Percentiles rank a stretch among this genome's conserved stretches.
Conservation (phyloP, 2,797 vertebrate species). For the Apodemus agrarius region DNA sequence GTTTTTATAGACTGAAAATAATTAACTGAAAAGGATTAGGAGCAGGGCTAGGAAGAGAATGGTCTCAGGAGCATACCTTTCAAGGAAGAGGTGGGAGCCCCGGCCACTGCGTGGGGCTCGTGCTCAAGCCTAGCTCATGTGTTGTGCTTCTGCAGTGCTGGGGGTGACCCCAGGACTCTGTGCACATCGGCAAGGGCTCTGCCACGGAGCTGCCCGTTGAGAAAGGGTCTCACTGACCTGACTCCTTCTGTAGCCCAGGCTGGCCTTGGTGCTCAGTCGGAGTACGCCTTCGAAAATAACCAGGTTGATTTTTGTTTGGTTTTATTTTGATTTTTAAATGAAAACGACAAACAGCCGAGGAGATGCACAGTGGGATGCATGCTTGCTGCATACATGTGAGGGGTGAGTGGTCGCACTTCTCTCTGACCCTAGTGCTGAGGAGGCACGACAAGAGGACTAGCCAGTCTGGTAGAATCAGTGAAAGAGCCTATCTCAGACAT, state of each 20-base stretch:
- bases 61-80: neutral
- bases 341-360: neutral
- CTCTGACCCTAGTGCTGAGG: neutral
- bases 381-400: no score
- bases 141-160: neutral
- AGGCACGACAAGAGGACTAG: neutral
- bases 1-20: neutral
- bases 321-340: neutral
- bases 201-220: neutral
- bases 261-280: neutral
- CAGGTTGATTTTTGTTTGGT: neutral
- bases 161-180: neutral
- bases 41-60: neutral
- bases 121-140: neutral
- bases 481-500: neutral
- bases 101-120: rapidly evolving
- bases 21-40: neutral
- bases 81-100: neutral
- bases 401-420: neutral
- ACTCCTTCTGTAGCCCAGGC: neutral
- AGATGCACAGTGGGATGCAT: neutral
- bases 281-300: neutral
- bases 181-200: neutral
- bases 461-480: neutral
- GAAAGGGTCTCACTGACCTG: neutral